Base-by-base conservation (phyloP, 2,797 vertebrate genomes). In the Pangasius sanitwongsei region DNA sequence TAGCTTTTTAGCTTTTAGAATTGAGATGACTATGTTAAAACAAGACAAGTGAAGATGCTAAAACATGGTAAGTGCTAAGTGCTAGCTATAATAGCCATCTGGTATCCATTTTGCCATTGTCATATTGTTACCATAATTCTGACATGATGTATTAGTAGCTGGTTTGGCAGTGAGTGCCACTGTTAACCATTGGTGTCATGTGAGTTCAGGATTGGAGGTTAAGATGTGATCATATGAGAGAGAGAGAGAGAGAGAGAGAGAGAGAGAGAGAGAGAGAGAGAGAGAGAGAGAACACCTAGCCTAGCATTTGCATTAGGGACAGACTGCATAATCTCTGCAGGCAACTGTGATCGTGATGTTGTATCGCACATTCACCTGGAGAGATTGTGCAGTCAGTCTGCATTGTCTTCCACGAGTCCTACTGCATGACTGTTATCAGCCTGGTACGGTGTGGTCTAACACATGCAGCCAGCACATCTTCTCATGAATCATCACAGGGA, bases 241-340 rank as follows among this genome's bases (percentile, higher is more conserved):
- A 1, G 37, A 37, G 37, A 37, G 37, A 37, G 23, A 75, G 23
- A 48, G 74, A 77, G 23, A 77, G 74, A 50, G 44, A n/a, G 41
- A 41, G 7, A 74, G 41, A 50, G 44, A 77, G 25, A 55, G n/a
- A 67, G n/a, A 72, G 37, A 44, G 70, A 44, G 70, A 74, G 70
- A 74, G 70, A 74, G 70, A 25, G 70, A 9, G 48, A 57, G 50
- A 31, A 13, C 25, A 6, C 41, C 44, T 50, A 41, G 34, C 4
- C 11, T 41, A 63, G 23, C 23, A 83, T 28, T 74, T 41, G 34
- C 34, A 41, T 18, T 16, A 63, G 31, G 65, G 91, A 87, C 94
- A 93, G 97, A 97, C 96, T 97, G 93, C 93, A 94, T 97, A 98
- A 98, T 98, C 97, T 98, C 97, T 97, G 96, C 96, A 97, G 97